A percentile compares a stretch with the other conserved stretches of the same genome.
Conservation (phyloP, 2,888 invertebrate genomes). For the Sepiola atlantica region DNA sequence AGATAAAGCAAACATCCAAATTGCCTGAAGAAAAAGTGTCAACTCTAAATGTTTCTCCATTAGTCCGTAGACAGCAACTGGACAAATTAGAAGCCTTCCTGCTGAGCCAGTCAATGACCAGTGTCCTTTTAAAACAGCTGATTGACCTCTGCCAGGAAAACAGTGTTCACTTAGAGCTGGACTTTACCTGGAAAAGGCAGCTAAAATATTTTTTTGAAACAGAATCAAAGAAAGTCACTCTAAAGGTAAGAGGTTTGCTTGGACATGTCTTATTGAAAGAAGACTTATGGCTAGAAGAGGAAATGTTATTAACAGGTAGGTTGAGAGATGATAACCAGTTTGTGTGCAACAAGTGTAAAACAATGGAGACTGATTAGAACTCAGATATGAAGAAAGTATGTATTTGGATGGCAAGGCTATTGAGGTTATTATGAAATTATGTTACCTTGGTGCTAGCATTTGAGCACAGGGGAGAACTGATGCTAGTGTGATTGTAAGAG, state of each 20-base stretch:
- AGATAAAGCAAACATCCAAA: background rate
- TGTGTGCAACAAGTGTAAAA: too few species aligned
- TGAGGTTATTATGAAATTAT: too few species aligned
- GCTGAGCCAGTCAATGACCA: conserved; percentile 67
- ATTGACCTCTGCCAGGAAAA: conserved; percentile 54
- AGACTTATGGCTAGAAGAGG: background rate
- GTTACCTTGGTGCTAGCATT: too few species aligned
- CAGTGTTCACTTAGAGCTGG: conserved; percentile 54
- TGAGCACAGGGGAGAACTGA: too few species aligned
- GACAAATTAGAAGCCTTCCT: conserved; percentile 57
- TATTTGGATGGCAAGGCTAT: too few species aligned
- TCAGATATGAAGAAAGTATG: too few species aligned
- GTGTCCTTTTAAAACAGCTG: conserved; percentile 61
- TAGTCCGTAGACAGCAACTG: background rate
- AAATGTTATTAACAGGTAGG: too few species aligned
- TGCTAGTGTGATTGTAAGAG: too few species aligned
- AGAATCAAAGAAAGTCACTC: conserved; percentile 58
- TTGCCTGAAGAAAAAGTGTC: background rate
- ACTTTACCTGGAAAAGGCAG: conserved; percentile 69
- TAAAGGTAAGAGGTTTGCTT: conserved; percentile 60
- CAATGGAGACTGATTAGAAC: too few species aligned
- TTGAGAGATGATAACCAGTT: too few species aligned
- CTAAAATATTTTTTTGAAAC: conserved; percentile 61
- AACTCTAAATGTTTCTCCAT: background rate
- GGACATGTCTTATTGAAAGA: background rate